Evolutionary conservation across 2,113 vertebrate genomes (phyloP).

Genomic region (Pseudorhombus dupliciocellatus): DNA sequence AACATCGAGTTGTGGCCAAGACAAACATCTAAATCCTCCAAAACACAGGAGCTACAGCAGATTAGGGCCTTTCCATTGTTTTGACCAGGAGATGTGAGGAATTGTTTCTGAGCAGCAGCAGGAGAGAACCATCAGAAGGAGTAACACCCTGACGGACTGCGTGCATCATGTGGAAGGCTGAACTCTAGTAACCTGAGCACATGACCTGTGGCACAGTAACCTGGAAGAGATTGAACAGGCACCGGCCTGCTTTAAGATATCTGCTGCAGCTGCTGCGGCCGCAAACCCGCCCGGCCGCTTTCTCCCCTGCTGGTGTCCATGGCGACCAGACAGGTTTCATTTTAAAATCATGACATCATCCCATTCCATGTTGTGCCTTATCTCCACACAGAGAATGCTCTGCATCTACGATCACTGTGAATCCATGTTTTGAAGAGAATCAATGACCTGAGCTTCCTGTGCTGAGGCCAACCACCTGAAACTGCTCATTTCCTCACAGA

Average conservation of each 20-base stretch:
- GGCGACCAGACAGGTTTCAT: not conserved
- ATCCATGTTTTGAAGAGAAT: too few relatives aligned
- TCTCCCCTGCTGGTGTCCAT: not conserved
- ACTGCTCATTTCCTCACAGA: slow-evolving; percentile 4
- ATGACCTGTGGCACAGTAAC: slow-evolving; percentile 37
- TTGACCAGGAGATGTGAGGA: slow-evolving; percentile 59
- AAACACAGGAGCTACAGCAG: slow-evolving; percentile 12
- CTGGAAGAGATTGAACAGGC: slow-evolving; percentile 26
- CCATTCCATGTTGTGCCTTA: not conserved
- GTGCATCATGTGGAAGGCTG: slow-evolving; percentile 27
- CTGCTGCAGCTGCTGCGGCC: slow-evolving; percentile 25
- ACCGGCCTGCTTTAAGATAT: not conserved
- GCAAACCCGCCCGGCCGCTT: slow-evolving; percentile 23
- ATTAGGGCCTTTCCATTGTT: slow-evolving; percentile 61
- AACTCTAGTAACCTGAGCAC: slow-evolving; percentile 52
- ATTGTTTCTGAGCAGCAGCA: slow-evolving; percentile 44
- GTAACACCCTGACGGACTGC: slow-evolving; percentile 40
- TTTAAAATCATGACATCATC: not conserved
- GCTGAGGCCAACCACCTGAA: slow-evolving; percentile 17
- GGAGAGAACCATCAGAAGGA: slow-evolving; percentile 28
- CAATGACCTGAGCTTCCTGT: not conserved
- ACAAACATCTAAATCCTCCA: slow-evolving; percentile 37
- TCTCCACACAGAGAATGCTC: not conserved
- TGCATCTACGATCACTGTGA: not conserved
- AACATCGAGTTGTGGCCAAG: slow-evolving; percentile 39